These are phyloP conservation scores for Tryphoninae sp. DNA, from an alignment of 2,888 invertebrate genomes.

Conservation along the genomic window DNA sequence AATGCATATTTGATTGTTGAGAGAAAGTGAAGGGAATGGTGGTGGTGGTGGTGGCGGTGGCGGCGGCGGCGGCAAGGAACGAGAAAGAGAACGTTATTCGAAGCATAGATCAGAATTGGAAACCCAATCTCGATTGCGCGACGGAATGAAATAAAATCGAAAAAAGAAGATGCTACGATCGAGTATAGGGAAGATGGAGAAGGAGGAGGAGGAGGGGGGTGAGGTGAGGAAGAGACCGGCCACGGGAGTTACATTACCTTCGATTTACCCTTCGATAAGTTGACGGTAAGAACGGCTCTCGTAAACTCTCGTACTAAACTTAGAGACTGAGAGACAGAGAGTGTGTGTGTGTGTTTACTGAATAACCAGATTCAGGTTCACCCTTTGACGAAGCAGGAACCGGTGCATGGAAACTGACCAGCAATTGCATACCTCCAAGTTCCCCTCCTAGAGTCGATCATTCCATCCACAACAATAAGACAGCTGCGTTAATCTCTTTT, in stretches of 20 bases:
- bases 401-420: constrained; percentile 77
- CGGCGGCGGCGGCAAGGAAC: background rate
- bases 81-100: constrained; percentile 15
- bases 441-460: constrained; percentile 81
- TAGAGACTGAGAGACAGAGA: constrained; percentile 79
- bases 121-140: background rate
- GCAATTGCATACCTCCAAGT: constrained; percentile 78
- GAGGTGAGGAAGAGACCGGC: constrained; percentile 78
- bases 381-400: constrained; percentile 79
- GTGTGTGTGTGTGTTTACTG: constrained; percentile 76
- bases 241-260: constrained; percentile 82
- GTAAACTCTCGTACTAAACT: constrained; percentile 80
- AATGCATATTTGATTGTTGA: background rate
- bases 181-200: background rate
- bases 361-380: constrained; percentile 80
- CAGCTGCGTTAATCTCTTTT: constrained; percentile 81
- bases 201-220: constrained; percentile 19
- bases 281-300: constrained; percentile 80
- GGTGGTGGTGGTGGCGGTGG: background rate
- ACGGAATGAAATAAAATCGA: too few relatives aligned
- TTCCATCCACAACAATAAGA: constrained; percentile 81
- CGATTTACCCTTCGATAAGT: constrained; percentile 80
- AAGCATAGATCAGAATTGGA: constrained; percentile 14
- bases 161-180: too few relatives aligned
- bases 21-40: constrained; percentile 14